phyloP scores from a whole-genome alignment of 2,888 invertebrate species.

The Ormyrus thymus region DNA sequence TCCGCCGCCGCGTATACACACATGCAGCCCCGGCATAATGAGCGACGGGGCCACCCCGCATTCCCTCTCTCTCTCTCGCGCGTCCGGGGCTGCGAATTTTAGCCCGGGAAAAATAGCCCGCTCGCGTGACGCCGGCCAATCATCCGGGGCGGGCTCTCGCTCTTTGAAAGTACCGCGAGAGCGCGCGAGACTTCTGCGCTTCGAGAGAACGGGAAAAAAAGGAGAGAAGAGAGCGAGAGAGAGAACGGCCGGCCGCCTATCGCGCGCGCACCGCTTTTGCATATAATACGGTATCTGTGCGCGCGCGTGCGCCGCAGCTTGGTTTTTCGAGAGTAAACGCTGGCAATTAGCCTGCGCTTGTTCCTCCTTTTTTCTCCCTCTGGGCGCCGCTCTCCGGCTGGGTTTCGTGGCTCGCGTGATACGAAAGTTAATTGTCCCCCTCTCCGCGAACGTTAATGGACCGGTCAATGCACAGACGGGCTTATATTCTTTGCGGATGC shows the following conservation, averaged over 20 bases:
- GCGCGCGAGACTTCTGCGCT: slow-evolving; percentile 52
- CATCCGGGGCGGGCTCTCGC: slow-evolving; percentile 54
- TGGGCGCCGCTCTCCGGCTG: neutral
- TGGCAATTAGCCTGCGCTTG: slow-evolving; percentile 52
- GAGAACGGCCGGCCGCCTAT: neutral
- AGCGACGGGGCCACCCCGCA: slow-evolving; percentile 57
- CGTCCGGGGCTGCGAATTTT: slow-evolving; percentile 53
- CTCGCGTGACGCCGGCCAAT: slow-evolving; percentile 70
- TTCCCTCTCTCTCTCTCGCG: too few species aligned
- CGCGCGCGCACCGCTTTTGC: slow-evolving; percentile 39
- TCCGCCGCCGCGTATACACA: neutral
- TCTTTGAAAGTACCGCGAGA: slow-evolving; percentile 53
- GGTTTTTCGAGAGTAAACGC: slow-evolving; percentile 57
- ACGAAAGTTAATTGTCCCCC: slow-evolving; percentile 61
- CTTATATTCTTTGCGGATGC: neutral
- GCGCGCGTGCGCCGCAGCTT: slow-evolving; percentile 3
- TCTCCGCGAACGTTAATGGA: slow-evolving; percentile 54
- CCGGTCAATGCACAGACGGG: slow-evolving; percentile 17
- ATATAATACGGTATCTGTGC: slow-evolving; percentile 39
- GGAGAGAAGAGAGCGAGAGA: too few species aligned
- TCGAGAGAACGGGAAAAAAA: slow-evolving; percentile 7
- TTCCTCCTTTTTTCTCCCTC: slow-evolving; percentile 45
- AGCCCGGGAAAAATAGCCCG: slow-evolving; percentile 55
- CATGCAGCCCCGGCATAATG: slow-evolving; percentile 57
- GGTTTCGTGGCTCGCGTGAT: slow-evolving; percentile 59